Base-by-base conservation (phyloP, 2,797 vertebrate species). In the Xyrichtys novacula region DNA sequence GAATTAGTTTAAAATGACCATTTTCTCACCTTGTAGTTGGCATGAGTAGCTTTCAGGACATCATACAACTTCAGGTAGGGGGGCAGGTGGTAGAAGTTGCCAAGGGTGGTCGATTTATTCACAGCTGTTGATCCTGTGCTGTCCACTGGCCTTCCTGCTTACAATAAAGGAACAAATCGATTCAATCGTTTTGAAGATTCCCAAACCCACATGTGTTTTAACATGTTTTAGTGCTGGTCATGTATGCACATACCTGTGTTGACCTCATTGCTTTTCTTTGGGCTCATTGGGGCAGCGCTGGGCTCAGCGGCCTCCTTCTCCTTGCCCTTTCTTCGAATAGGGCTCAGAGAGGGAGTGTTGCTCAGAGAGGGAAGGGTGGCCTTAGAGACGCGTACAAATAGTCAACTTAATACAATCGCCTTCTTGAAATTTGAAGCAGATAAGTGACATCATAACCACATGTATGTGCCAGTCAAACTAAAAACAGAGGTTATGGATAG, bases 41-140 rank as follows among this genome's bases (percentile, higher is more conserved):
- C 92, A 7, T 99, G 96, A 0, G 97, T 99, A 31, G 98, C 98
- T 91, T 98, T 99, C 78, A 99, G 95, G 63, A 99, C 97, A 43
- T 99, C 97, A 0, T 98, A 96, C 40, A 99, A 90, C 85, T 97
- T 98, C 89, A 99, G 93, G 89, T 99, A 99, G 0, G 96, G 95
- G 7, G 98, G 97, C 50, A 98, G 95, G 86, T 98, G 96, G 82
- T 95, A 99, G 93, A 99, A 99, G 78, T 92, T 97, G 76, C 98
- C 98, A 39, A 99, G 48, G 0, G 95, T 95, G 2, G 95, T 95
- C 0, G 96, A 98, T 87, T 98, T 99, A 91, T 92, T 98, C 34
- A 95, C 72, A 10, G 93, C 87, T 44, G 91, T 87, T 47, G 95
- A 93, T 0, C 94, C 95, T 5, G 95, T 62, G 74, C 93, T 74